Evolutionary conservation across 2,113 vertebrate species (phyloP).

Genomic region (Podilymbus podiceps): DNA sequence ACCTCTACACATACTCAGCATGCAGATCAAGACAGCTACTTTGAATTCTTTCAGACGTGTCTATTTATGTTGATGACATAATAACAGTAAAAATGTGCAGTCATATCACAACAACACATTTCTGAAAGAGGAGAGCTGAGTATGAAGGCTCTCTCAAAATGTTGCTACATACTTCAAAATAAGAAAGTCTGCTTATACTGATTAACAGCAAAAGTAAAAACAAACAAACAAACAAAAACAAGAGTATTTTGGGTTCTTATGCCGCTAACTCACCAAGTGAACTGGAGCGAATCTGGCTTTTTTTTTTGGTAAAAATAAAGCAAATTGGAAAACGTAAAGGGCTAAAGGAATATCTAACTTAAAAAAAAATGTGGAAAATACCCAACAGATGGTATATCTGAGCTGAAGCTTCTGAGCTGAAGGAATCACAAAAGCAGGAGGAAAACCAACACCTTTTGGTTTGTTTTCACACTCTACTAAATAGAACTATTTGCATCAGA

Average conservation of each 20-base stretch:
- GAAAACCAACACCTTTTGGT: not conserved
- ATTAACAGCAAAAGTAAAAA: not conserved
- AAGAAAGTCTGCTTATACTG: not conserved
- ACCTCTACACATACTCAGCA: not conserved
- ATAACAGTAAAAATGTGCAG: not conserved
- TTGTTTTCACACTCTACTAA: not conserved
- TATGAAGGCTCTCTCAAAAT: not conserved
- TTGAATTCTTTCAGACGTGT: not conserved
- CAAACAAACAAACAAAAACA: not conserved
- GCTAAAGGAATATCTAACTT: not conserved
- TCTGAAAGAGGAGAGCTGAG: not conserved
- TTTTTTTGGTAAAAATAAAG: not conserved
- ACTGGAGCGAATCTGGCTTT: not conserved
- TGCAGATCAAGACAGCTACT: not conserved
- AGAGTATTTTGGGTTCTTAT: not conserved
- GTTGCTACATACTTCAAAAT: not conserved
- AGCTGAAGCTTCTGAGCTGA: not conserved
- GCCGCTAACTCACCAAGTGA: not conserved
- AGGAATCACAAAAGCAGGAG: not conserved
- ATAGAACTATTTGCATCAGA: not conserved
- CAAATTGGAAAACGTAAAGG: not conserved
- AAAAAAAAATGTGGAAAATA: not conserved
- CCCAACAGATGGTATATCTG: not conserved
- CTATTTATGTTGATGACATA: not conserved
- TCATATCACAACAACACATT: not conserved